Percentiles rank a stretch among this genome's conserved stretches.
These are phyloP conservation scores for Ceryle rudis DNA, from an alignment of 2,797 vertebrate species.

Conservation along the genomic window DNA sequence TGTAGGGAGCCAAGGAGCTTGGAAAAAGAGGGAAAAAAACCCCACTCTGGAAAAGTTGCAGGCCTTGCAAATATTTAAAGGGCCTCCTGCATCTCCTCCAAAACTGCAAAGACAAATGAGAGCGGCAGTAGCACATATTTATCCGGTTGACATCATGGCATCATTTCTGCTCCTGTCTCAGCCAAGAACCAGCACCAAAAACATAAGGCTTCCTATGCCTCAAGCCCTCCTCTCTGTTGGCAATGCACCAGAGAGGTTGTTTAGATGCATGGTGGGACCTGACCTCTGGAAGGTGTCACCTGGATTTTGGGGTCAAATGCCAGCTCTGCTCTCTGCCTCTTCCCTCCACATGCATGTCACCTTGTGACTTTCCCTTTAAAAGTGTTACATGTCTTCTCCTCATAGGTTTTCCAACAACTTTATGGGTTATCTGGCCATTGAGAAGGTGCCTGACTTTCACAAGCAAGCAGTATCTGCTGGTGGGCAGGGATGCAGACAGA, in stretches of 20 bases:
- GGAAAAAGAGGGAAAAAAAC: not conserved
- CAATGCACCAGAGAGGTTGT: not conserved
- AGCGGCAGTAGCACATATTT: constrained; percentile 39
- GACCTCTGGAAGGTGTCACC: not conserved
- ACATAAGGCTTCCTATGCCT: not conserved
- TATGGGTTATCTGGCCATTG: not conserved
- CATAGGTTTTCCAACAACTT: not conserved
- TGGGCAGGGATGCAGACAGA: not conserved
- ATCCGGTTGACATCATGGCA: constrained; percentile 40
- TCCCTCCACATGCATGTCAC: not conserved
- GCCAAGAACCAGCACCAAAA: not conserved
- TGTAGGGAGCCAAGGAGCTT: constrained; percentile 13
- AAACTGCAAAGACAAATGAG: not conserved
- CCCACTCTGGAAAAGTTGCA: constrained; percentile 18
- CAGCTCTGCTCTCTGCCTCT: not conserved
- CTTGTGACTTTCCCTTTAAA: not conserved
- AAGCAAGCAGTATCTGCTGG: not conserved
- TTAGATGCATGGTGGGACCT: not conserved
- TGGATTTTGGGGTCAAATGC: not conserved
- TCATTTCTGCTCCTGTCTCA: not conserved
- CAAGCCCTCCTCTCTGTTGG: not conserved
- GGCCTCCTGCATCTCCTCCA: constrained; percentile 58
- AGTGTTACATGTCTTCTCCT: not conserved
- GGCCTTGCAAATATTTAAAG: constrained; percentile 55
- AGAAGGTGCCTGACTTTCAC: not conserved